A percentile compares a stretch with the other conserved stretches of the same genome.
Conservation (phyloP, 53 echinoderm and acorn worm genomes). For the Arbacia lixula region DNA sequence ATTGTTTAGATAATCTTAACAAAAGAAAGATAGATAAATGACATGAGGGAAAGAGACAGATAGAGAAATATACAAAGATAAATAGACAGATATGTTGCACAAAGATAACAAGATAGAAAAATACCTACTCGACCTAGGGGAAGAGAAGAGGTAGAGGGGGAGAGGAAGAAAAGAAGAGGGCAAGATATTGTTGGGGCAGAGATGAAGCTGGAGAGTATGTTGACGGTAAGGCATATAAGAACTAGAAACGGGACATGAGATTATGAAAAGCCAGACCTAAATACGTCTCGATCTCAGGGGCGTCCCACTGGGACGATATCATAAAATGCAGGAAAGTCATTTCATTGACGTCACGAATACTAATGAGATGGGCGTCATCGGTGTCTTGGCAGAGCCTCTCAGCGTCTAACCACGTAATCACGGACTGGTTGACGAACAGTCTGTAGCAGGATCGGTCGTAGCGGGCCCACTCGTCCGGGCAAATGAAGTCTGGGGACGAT, state of each 20-base stretch:
- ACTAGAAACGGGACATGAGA: no score
- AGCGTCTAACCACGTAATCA: slow-evolving; percentile 33
- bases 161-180: not conserved
- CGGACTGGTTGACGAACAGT: not conserved
- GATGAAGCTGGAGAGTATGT: no score
- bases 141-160: no score
- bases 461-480: slow-evolving; percentile 1
- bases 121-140: no score
- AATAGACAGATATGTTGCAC: no score
- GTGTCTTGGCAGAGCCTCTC: not conserved
- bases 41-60: no score
- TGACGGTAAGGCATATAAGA: no score
- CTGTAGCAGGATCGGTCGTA: slow-evolving; percentile 35
- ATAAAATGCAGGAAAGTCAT: slow-evolving; percentile 39
- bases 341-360: slow-evolving; percentile 24
- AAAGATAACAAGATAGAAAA: no score
- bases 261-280: not conserved
- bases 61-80: no score
- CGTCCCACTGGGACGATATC: slow-evolving; percentile 31
- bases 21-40: no score
- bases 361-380: slow-evolving; percentile 28
- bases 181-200: no score
- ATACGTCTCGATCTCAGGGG: slow-evolving; percentile 13
- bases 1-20: no score
- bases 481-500: not conserved